Evolutionary conservation across 2,888 invertebrate species (phyloP), one percentile per base, ranked within the genome.

Genomic region (Ochropacha duplaris): DNA sequence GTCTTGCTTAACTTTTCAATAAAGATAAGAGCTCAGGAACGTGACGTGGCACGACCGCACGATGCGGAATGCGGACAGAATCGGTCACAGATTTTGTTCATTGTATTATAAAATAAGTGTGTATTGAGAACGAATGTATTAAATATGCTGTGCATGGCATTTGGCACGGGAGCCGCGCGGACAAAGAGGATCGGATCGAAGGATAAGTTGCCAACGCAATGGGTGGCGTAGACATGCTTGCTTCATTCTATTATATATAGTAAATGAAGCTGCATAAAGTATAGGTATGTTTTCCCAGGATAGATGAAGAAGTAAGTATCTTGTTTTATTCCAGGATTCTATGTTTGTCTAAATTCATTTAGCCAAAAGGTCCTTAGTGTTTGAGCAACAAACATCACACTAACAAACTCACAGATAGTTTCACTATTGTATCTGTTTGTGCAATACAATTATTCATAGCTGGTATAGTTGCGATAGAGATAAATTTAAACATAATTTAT

Each of bases 91-190:
- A 78, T 80, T 83, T 84, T 81, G 83, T 83, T 83, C 72, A 74
- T 76, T 71, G 87, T 81, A 86, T 87, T 76, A 79, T 75, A 79
- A 86, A 79, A 69, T 64, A 59, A 58, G 57, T 60, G 62, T 74
- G 73, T 68, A 71, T 59, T 72, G 71, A 75, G 62, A 67, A 66
- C 55, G 62, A 64, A 60, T 76, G 71, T 77, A 85, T 87, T 88
- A 81, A 58, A 87, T 88, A 90, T 89, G 85, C 89, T 78, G 71
- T 65, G 70, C 76, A 73, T 70, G 76, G 76, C 82, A 78, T 84
- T 87, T 87, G 87, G 84, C 86, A 86, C 84, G 78, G 83, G 81
- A 76, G 74, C 72, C 74, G n/a, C n/a, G n/a, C n/a, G 79, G 78
- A 85, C 83, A 84, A 84, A 81, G 68, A 79, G 81, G 76, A 79